Evolutionary conservation across 2,113 vertebrate species (phyloP).

Genomic region (Leucopternis melanops): DNA sequence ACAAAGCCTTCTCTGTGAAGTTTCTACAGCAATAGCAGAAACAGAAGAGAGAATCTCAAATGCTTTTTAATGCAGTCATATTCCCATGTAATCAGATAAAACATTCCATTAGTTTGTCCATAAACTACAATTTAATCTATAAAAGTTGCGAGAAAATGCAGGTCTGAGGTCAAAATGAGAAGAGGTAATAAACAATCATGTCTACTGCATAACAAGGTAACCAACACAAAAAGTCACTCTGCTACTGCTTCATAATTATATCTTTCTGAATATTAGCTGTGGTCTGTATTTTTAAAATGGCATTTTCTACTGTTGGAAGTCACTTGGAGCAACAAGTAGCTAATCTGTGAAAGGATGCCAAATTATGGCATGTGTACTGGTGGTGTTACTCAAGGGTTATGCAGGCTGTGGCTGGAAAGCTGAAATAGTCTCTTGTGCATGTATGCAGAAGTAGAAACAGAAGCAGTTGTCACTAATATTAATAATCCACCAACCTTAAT

Average conservation of each 20-base stretch:
- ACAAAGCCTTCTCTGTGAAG: background rate
- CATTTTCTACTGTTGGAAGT: background rate
- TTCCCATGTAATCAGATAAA: background rate
- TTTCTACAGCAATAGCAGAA: background rate
- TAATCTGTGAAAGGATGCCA: background rate
- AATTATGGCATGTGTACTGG: too few relatives aligned
- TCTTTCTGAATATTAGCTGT: background rate
- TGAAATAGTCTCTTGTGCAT: background rate
- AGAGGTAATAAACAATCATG: background rate
- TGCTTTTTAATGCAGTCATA: background rate
- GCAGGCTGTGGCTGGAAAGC: background rate
- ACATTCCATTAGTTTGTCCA: background rate
- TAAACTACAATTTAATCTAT: background rate
- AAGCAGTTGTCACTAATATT: background rate
- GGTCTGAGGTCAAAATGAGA: background rate
- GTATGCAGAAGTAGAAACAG: background rate
- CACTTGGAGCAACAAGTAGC: background rate
- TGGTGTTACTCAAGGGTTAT: background rate
- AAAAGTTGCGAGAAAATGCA: background rate
- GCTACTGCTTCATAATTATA: background rate
- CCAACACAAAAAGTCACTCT: background rate
- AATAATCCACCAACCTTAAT: background rate
- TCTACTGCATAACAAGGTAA: background rate
- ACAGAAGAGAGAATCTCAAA: background rate
- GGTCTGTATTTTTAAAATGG: background rate